Evolutionary conservation across 2,113 vertebrate species (phyloP).

Genomic region (Sisor rabdophorus): DNA sequence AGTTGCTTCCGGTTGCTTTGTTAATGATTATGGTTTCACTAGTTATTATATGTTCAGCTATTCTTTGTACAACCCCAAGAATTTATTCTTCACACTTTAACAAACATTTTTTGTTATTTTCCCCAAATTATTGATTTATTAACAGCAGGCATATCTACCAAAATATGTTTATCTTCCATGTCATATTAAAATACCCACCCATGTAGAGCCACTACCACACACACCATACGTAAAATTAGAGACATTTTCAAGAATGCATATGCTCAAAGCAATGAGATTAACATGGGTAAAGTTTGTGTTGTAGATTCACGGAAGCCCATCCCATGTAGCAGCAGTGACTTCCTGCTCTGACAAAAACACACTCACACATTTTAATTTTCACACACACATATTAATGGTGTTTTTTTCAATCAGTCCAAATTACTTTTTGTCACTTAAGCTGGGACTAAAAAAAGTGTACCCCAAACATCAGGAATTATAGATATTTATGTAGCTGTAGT

Average conservation of each 20-base stretch:
- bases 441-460: background rate
- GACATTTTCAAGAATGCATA: slow-evolving; percentile 5
- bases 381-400: background rate
- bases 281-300: background rate
- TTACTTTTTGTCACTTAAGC: background rate
- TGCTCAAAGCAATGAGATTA: background rate
- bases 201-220: background rate
- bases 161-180: background rate
- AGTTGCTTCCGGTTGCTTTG: background rate
- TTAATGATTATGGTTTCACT: slow-evolving; percentile 2
- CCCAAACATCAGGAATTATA: background rate
- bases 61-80: background rate
- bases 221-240: slow-evolving; percentile 14
- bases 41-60: background rate
- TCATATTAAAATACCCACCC: background rate
- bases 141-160: background rate
- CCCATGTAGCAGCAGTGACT: background rate
- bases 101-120: background rate
- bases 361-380: background rate
- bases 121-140: background rate
- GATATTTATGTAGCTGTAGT: background rate
- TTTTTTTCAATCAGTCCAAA: background rate
- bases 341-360: slow-evolving; percentile 6
- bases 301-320: background rate
- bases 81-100: background rate